Evolutionary conservation across 2,113 vertebrate genomes (phyloP).

Genomic region (Myxocyprinus asiaticus): DNA sequence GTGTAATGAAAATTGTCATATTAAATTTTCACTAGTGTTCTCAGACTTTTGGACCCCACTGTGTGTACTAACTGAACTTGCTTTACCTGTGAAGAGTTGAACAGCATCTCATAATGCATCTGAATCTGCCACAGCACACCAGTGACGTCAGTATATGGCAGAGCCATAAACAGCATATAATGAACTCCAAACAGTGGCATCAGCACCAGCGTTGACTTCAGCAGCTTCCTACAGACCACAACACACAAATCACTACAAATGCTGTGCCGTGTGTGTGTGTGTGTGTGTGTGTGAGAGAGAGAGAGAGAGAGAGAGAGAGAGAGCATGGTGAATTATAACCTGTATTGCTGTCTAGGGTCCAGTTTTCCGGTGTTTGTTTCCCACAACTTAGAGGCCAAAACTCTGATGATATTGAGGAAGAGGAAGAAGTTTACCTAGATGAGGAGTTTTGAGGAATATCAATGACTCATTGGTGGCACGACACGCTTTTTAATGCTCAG

Average conservation of each 20-base stretch:
- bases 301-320: too few relatives aligned
- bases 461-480: background rate
- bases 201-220: constrained; percentile 82
- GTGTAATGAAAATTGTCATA: too few relatives aligned
- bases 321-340: constrained; percentile 61
- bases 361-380: constrained; percentile 81
- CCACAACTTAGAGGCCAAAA: constrained; percentile 83
- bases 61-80: background rate
- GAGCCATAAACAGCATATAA: constrained; percentile 84
- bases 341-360: constrained; percentile 81
- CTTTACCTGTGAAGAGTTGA: constrained; percentile 82
- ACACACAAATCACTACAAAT: background rate
- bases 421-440: constrained; percentile 82
- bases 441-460: constrained; percentile 5
- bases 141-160: constrained; percentile 80
- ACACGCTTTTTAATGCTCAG: background rate
- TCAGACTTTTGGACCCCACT: too few relatives aligned
- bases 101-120: constrained; percentile 88
- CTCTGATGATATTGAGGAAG: constrained; percentile 82
- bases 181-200: constrained; percentile 85
- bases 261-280: too few relatives aligned
- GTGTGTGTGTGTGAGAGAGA: background rate
- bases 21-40: too few relatives aligned
- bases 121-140: constrained; percentile 83
- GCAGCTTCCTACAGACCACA: constrained; percentile 73